Conservation (phyloP, 2,113 vertebrate genomes). For the Cryptomyrus ogoouensis region DNA sequence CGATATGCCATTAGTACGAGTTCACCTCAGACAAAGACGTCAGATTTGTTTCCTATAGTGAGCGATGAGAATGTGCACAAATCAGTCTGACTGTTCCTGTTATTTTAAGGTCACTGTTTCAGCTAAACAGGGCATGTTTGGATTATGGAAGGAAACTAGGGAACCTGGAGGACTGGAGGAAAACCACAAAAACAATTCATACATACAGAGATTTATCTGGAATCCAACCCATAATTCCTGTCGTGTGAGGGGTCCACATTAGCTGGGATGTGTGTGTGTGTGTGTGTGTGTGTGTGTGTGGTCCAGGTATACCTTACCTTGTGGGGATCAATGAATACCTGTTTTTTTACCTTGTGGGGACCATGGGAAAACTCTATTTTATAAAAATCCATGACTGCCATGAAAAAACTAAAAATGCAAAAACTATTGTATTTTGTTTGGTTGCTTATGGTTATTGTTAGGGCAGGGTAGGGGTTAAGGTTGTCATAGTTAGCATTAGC, state of each 20-base stretch:
- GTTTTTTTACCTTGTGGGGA: too few species aligned
- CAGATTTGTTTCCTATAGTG: neutral
- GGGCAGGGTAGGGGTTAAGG: too few species aligned
- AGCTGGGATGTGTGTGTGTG: neutral
- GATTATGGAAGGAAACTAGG: neutral
- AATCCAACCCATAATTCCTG: neutral
- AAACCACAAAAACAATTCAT: neutral
- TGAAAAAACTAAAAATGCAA: too few species aligned
- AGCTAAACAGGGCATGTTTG: neutral
- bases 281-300: neutral
- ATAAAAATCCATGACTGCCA: too few species aligned
- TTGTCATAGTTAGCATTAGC: too few species aligned
- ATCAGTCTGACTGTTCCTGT: conserved; percentile 1
- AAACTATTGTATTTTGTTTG: too few species aligned
- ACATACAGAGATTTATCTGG: neutral
- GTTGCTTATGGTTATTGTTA: too few species aligned
- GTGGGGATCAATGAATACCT: too few species aligned
- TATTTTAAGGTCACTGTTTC: neutral
- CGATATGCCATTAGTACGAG: neutral
- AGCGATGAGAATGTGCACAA: neutral
- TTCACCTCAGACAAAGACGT: neutral
- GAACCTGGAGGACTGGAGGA: neutral
- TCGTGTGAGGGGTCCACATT: neutral
- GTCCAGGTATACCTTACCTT: too few species aligned
- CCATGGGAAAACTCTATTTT: too few species aligned